A percentile compares a stretch with the other conserved stretches of the same genome.
These are phyloP conservation scores for Rhodeus uyekii DNA, from an alignment of 2,797 vertebrate species.

Conservation along the genomic window DNA sequence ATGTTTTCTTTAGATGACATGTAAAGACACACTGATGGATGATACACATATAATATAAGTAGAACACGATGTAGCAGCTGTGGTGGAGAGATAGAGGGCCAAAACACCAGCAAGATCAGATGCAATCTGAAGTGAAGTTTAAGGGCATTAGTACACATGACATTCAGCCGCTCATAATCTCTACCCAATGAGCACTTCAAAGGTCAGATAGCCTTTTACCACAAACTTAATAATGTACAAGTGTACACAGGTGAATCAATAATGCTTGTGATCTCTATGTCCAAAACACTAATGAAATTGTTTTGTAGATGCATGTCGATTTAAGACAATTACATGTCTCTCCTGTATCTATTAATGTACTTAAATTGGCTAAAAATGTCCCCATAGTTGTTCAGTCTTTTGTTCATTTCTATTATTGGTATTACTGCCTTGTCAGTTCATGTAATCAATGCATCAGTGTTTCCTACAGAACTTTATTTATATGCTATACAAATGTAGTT, in stretches of 20 bases:
- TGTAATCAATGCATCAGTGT: neutral
- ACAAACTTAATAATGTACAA: conserved; percentile 10
- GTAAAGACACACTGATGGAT: conserved; percentile 20
- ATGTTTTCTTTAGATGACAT: conserved; percentile 4
- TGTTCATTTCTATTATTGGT: neutral
- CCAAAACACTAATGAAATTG: neutral
- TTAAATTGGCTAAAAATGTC: neutral
- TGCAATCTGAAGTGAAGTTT: conserved; percentile 38
- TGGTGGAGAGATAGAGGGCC: conserved; percentile 26
- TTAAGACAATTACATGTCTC: neutral
- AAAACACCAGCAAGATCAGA: conserved; percentile 30
- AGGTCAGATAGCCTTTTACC: conserved; percentile 4
- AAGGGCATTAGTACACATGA: conserved; percentile 34
- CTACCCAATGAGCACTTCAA: conserved; percentile 14
- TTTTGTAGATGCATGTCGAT: neutral
- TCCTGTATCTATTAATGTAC: neutral
- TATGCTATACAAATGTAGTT: no score
- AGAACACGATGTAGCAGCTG: conserved; percentile 19
- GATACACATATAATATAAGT: conserved; percentile 21
- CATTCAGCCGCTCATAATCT: conserved; percentile 33
- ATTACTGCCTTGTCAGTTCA: neutral
- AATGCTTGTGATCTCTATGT: conserved; percentile 10
- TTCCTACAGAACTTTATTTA: neutral
- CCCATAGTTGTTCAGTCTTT: neutral
- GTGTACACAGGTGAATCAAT: conserved; percentile 14